Conservation (phyloP, 2,113 vertebrate genomes). For the Cyrtonyx montezumae region DNA sequence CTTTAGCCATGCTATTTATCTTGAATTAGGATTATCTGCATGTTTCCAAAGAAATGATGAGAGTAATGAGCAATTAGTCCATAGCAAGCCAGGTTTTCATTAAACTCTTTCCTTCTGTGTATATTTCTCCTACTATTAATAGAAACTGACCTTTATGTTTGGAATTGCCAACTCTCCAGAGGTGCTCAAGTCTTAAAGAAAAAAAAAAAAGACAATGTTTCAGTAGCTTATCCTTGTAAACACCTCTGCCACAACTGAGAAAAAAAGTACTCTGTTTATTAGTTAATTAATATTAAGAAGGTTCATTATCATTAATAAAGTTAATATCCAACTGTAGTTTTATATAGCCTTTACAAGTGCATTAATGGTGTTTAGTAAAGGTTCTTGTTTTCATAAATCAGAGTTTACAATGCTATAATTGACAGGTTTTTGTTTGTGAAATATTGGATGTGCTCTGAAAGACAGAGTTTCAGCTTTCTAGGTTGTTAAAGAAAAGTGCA, state of each 20-base stretch:
- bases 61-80: conserved; percentile 40
- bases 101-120: background rate
- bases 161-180: background rate
- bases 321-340: background rate
- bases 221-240: background rate
- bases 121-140: background rate
- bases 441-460: background rate
- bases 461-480: background rate
- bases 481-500: background rate
- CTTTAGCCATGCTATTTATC: background rate
- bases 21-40: conserved; percentile 26
- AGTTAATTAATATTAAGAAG: background rate
- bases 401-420: background rate
- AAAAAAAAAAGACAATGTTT: background rate
- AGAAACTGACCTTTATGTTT: conserved; percentile 49
- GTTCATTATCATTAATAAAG: background rate
- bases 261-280: background rate
- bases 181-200: conserved; percentile 1
- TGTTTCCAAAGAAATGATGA: conserved; percentile 19
- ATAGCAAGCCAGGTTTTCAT: background rate
- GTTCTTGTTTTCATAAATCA: background rate
- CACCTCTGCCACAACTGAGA: background rate
- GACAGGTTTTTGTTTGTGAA: background rate
- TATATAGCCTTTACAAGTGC: background rate
- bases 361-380: background rate